Conservation (phyloP, 1,140 invertebrate genomes). For the Ladona fulva region DNA sequence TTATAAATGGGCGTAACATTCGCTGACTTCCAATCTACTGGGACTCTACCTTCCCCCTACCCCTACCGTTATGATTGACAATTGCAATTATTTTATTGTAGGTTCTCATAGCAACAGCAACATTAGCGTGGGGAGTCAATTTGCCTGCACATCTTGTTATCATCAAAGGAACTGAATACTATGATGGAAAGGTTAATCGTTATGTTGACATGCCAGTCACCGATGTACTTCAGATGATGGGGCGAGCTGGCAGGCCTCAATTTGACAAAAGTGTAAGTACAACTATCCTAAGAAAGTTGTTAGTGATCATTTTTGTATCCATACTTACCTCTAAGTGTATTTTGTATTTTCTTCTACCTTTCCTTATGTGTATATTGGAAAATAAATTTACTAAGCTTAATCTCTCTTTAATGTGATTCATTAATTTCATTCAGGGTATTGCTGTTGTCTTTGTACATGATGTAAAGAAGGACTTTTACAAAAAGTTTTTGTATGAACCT, state of each 20-base stretch:
- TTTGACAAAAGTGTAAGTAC: conserved; percentile 61
- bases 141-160: conserved; percentile 90
- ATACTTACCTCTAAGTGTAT: too few relatives aligned
- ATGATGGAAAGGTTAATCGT: conserved; percentile 89
- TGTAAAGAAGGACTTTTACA: conserved; percentile 98
- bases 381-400: too few relatives aligned
- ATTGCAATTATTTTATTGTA: conserved; percentile 30
- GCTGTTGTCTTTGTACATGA: conserved; percentile 97
- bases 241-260: conserved; percentile 90
- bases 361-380: too few relatives aligned
- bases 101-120: conserved; percentile 95
- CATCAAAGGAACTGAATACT: conserved; percentile 91
- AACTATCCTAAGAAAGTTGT: neutral
- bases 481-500: conserved; percentile 97
- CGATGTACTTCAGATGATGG: conserved; percentile 99
- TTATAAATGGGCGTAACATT: too few relatives aligned
- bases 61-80: too few relatives aligned
- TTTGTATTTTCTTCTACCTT: too few relatives aligned
- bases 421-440: conserved; percentile 55
- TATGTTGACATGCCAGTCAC: conserved; percentile 99
- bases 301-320: too few relatives aligned
- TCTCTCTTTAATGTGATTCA: too few relatives aligned
- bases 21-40: too few relatives aligned
- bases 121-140: conserved; percentile 98
- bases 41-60: too few relatives aligned